Evolutionary conservation across 2,113 vertebrate species (phyloP).

Genomic region (Rhipidura dahli): DNA sequence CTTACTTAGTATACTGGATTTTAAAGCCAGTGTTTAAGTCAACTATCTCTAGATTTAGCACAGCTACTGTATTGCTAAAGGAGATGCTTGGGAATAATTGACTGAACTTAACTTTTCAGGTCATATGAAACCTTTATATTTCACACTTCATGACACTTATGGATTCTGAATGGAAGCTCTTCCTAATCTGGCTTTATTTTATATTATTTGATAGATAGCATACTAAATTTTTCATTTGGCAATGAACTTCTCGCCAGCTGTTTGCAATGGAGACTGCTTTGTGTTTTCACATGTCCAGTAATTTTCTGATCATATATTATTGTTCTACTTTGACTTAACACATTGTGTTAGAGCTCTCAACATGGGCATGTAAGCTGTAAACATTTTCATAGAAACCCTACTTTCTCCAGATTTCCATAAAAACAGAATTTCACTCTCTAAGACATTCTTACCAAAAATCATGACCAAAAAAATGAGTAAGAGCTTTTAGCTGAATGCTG

Average conservation of each 20-base stretch:
- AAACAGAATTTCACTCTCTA: not conserved
- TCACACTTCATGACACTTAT: not conserved
- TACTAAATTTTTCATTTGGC: not conserved
- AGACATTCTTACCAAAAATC: not conserved
- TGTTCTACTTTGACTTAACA: not conserved
- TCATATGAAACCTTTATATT: not conserved
- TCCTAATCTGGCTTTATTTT: not conserved
- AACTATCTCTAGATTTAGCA: not conserved
- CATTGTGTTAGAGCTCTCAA: not conserved
- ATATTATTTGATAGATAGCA: not conserved
- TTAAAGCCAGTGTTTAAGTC: not conserved
- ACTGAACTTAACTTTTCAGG: not conserved
- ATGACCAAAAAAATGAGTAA: not conserved
- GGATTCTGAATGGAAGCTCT: not conserved
- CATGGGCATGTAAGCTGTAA: not conserved
- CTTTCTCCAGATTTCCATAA: not conserved
- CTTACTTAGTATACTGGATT: not conserved
- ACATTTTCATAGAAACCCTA: not conserved
- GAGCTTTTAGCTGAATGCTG: not conserved
- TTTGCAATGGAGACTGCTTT: not conserved
- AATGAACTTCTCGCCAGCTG: not conserved
- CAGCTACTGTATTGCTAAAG: not conserved
- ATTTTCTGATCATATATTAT: not conserved
- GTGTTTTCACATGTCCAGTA: not conserved
- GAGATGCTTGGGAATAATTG: not conserved